phyloP scores from a whole-genome alignment of 2,113 vertebrate genomes.

The Pteropus alecto region DNA sequence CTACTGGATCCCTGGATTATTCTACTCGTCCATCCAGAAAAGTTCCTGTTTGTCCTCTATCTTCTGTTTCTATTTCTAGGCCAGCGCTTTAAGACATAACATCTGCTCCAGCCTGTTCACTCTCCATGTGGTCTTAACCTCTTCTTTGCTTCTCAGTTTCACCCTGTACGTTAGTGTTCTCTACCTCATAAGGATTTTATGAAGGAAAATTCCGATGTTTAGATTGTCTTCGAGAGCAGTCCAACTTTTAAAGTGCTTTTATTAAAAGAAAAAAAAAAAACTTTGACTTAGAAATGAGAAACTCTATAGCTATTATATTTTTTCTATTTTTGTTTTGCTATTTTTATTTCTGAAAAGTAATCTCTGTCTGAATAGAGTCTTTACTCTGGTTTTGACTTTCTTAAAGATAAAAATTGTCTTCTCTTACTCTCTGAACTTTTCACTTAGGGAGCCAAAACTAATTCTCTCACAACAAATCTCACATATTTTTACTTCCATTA shows the following conservation, averaged over 20 bases:
- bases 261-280: background rate
- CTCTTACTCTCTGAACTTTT: background rate
- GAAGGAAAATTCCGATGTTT: background rate
- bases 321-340: constrained; percentile 50
- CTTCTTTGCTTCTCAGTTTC: background rate
- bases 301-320: constrained; percentile 31
- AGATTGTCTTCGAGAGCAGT: constrained; percentile 28
- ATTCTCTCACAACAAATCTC: background rate
- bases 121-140: background rate
- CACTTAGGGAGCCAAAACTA: background rate
- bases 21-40: constrained; percentile 40
- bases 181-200: background rate
- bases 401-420: background rate
- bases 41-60: constrained; percentile 41
- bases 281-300: constrained; percentile 53
- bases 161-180: background rate
- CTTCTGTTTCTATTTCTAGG: constrained; percentile 55
- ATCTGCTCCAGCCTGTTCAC: background rate
- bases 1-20: constrained; percentile 37
- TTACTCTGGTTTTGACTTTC: constrained; percentile 40
- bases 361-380: constrained; percentile 54
- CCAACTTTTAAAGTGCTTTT: constrained; percentile 49
- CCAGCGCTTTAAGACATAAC: background rate
- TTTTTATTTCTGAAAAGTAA: constrained; percentile 66
- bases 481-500: background rate